These are phyloP conservation scores for Nothobranchius kuhntae DNA, from an alignment of 2,113 vertebrate genomes.

Conservation along the genomic window DNA sequence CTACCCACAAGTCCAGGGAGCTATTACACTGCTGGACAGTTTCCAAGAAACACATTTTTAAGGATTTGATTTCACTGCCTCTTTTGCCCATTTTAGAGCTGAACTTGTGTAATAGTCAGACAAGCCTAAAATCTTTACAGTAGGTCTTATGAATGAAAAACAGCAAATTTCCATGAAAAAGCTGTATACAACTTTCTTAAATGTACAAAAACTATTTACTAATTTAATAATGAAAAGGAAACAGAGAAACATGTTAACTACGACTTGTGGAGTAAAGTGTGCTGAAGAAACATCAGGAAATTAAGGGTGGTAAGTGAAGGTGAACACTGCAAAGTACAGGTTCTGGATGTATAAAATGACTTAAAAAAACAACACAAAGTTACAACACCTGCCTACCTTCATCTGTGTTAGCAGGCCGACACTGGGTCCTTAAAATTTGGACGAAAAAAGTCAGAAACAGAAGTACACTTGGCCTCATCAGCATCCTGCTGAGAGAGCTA, in stretches of 20 bases:
- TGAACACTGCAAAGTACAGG: constrained; percentile 46
- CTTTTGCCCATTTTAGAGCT: constrained; percentile 53
- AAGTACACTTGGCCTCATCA: constrained; percentile 71
- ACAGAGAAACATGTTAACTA: constrained; percentile 3
- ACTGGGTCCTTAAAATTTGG: constrained; percentile 63
- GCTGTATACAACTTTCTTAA: too few relatives aligned
- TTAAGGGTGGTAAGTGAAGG: constrained; percentile 31
- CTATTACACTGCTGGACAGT: constrained; percentile 68
- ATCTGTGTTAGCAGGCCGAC: constrained; percentile 67
- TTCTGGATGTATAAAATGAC: constrained; percentile 15
- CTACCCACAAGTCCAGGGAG: constrained; percentile 67
- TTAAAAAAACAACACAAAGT: not conserved
- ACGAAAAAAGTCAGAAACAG: constrained; percentile 72
- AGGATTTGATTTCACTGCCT: constrained; percentile 76
- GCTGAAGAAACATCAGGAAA: constrained; percentile 42
- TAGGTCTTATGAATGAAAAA: not conserved
- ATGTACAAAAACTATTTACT: not conserved
- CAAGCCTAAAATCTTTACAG: constrained; percentile 8
- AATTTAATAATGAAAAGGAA: not conserved
- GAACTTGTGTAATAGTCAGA: constrained; percentile 39
- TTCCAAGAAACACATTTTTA: constrained; percentile 79
- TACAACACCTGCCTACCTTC: constrained; percentile 68
- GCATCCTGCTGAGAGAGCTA: constrained; percentile 77
- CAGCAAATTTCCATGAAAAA: too few relatives aligned
- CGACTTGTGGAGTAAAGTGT: constrained; percentile 25